Evolutionary conservation across 2,888 invertebrate genomes (phyloP), one percentile per base, ranked within the genome.

Genomic region (Cantharis lateralis): DNA sequence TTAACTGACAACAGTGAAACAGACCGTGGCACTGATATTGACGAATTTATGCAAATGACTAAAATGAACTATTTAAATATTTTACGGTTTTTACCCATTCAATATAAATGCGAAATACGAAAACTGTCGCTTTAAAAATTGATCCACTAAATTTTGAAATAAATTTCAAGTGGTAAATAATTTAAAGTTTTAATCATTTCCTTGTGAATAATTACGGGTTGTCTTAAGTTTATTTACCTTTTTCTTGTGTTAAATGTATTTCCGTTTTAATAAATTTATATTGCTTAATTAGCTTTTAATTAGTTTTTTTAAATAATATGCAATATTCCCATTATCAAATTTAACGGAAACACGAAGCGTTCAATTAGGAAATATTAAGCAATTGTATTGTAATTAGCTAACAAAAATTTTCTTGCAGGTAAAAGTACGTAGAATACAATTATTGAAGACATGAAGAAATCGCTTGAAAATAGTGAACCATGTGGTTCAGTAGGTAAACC

Each of bases 401-500:
- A 7, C n/a, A n/a, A n/a, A 5, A 18, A 11, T 66, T 66, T 66
- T 20, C n/a, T 66, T 66, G 1, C 20, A 66, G 64, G 20, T 66
- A 66, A 24, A 24, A 20, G 20, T 18, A 13, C 64, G 64, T n/a
- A 66, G 7, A n/a, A 66, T 13, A 13, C 13, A 20, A 24, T 20
- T 9, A 24, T 9, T 20, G 13, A 15, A 66, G 75, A 63, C 13
- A 83, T 83, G 83, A 81, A 84, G 32, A 82, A 83, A 75, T 84
- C 84, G 3, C 78, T 83, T 61, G 85, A 85, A 62, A 66, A 64
- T 64, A 84, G 82, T 70, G 84, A 84, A 62, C 80, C 86, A 11
- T 83, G 85, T n/a, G 86, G 87, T 79, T 86, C 84, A 66, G 83
- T 85, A 11, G 84, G 85, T 11, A 86, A 86, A 78, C 86, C 88